Evolutionary conservation across 2,113 vertebrate genomes (phyloP).

Genomic region (Pseudois nayaur): DNA sequence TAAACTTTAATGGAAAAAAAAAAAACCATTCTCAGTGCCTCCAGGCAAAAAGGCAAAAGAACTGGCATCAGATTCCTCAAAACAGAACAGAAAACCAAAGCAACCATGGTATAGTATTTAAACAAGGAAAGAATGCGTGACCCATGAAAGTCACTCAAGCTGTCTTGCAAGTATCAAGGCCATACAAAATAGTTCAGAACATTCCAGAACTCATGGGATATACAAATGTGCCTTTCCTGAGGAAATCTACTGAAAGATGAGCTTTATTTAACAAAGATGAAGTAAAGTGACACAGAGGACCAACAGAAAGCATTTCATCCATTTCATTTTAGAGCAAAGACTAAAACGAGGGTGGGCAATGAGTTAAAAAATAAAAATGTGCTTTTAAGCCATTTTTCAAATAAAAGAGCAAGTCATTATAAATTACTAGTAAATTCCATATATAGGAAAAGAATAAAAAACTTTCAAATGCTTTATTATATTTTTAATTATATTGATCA

Average conservation of each 20-base stretch:
- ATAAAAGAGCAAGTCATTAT: not conserved
- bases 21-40: not conserved
- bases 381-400: not conserved
- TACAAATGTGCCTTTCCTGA: not conserved
- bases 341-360: not conserved
- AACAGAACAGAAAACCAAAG: not conserved
- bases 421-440: not conserved
- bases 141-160: not conserved
- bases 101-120: not conserved
- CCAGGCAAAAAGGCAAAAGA: not conserved
- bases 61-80: not conserved
- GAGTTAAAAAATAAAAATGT: not conserved
- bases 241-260: not conserved
- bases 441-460: not conserved
- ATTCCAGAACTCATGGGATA: not conserved
- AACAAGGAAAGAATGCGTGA: not conserved
- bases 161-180: not conserved
- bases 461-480: not conserved
- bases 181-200: not conserved
- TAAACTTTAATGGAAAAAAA: not conserved
- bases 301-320: not conserved
- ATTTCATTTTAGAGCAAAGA: not conserved
- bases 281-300: not conserved
- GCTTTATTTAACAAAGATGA: not conserved
- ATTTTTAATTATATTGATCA: slow-evolving; percentile 2